A percentile compares a stretch with the other conserved stretches of the same genome.
Conservation (phyloP, 2,888 invertebrate genomes). For the Acanthosepion lycidas region DNA sequence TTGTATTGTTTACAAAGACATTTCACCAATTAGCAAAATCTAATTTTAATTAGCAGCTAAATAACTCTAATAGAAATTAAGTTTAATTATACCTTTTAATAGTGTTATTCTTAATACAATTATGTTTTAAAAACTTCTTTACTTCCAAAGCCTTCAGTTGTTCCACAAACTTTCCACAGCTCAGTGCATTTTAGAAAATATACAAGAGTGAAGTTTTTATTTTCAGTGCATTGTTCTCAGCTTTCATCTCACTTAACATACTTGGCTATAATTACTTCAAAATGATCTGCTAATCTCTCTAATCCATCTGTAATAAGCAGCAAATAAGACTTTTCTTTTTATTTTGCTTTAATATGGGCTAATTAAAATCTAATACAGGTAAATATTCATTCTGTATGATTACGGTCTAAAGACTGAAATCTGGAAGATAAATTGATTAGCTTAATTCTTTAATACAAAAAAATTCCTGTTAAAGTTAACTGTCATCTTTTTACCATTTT, state of each 20-base stretch:
- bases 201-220: background rate
- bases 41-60: background rate
- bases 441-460: background rate
- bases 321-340: background rate
- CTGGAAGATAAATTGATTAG: background rate
- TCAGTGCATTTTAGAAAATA: background rate
- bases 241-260: background rate
- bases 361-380: background rate
- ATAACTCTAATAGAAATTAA: background rate
- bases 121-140: background rate
- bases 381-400: conserved; percentile 1
- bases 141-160: background rate
- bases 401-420: background rate
- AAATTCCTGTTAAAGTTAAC: background rate
- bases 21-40: background rate
- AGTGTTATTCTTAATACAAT: background rate
- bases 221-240: background rate
- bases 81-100: background rate
- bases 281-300: background rate
- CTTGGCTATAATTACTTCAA: background rate
- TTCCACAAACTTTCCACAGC: background rate
- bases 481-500: background rate
- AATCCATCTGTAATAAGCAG: background rate
- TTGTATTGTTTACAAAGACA: background rate
- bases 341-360: background rate